Base-by-base conservation (phyloP, 2,888 invertebrate species). In the Acholoe squamosa region DNA sequence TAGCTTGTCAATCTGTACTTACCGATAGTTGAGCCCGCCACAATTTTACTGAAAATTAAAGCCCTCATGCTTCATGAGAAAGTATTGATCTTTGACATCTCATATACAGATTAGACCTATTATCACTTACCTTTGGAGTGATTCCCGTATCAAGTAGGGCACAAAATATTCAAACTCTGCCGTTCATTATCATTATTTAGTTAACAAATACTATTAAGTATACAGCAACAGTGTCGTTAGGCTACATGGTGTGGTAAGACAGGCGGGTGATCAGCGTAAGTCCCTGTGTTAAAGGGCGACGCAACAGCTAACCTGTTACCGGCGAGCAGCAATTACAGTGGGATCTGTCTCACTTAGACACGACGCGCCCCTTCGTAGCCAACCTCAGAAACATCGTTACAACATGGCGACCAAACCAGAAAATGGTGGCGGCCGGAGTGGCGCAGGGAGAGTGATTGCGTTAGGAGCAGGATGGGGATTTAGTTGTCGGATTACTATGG, bases 381-480 rank as follows among this genome's bases (percentile, higher is more conserved):
- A 25, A 3, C 76, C 19, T 14, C n/a, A 19, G 76, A 76, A 76
- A 31, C 76, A 76, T 28, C 14, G 25, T 76, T 76, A 76, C 76
- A 76, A 76, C 76, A 61, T 61, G 61, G 61, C 61, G 61, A 3
- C 61, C 22, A 61, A n/a, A 3, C 61, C 61, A 61, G 5, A 61
- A 61, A 61, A 61, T 61, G 61, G 61, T 19, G 61, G 14, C 61
- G 14, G 61, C 19, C n/a, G 22, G 61, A 3, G 61, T 19, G 61
- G 61, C n/a, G 61, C 3, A 3, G 14, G 61, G 61, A 61, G 61
- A 61, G 61, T 61, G 61, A 61, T 61, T 61, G 61, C 19, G 61
- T 61, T 61, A 61, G 61, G 61, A n/a, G 61, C 61, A 43, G 61
- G 61, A 61, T 61, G 61, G 19, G 61, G 61, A 61, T 61, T 61